These are phyloP conservation scores for Drosophila atripex DNA, from an alignment of 2,888 invertebrate species.

Conservation along the genomic window DNA sequence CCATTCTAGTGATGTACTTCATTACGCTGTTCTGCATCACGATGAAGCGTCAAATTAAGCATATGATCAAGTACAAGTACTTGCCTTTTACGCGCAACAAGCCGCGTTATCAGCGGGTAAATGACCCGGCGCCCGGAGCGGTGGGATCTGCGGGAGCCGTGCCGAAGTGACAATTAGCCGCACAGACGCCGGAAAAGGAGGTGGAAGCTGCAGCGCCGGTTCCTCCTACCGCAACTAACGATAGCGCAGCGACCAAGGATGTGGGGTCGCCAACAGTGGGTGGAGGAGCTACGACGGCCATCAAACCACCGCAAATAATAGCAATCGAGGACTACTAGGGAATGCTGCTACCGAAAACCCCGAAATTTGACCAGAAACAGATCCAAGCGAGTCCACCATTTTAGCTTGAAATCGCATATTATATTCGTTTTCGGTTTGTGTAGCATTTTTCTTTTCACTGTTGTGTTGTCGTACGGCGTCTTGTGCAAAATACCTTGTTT, in stretches of 20 bases:
- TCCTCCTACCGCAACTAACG: constrained; percentile 62
- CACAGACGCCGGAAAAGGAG: constrained; percentile 82
- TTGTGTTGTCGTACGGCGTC: constrained; percentile 80
- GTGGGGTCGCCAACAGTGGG: constrained; percentile 53
- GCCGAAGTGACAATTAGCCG: constrained; percentile 85
- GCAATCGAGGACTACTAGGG: constrained; percentile 81
- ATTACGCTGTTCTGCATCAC: constrained; percentile 99
- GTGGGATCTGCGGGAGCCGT: constrained; percentile 35
- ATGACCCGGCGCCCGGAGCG: constrained; percentile 69
- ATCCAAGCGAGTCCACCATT: constrained; percentile 39
- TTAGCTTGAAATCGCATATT: constrained; percentile 18
- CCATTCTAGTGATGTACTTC: constrained; percentile 99
- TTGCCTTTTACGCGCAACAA: constrained; percentile 99
- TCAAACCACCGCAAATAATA: constrained; percentile 83
- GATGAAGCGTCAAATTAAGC: constrained; percentile 99
- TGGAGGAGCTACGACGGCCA: constrained; percentile 58
- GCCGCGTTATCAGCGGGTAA: constrained; percentile 93
- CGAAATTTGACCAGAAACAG: constrained; percentile 19
- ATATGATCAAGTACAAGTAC: constrained; percentile 99
- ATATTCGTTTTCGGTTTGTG: constrained; percentile 50
- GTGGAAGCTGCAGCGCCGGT: constrained; percentile 43
- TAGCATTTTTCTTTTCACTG: constrained; percentile 49
- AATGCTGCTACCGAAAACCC: constrained; percentile 50
- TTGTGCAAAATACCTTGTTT: constrained; percentile 77
- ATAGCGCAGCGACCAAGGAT: constrained; percentile 61